A percentile compares a stretch with the other conserved stretches of the same genome.
Conservation (phyloP, 2,888 invertebrate species). For the Polydrusus pterygomalis region DNA sequence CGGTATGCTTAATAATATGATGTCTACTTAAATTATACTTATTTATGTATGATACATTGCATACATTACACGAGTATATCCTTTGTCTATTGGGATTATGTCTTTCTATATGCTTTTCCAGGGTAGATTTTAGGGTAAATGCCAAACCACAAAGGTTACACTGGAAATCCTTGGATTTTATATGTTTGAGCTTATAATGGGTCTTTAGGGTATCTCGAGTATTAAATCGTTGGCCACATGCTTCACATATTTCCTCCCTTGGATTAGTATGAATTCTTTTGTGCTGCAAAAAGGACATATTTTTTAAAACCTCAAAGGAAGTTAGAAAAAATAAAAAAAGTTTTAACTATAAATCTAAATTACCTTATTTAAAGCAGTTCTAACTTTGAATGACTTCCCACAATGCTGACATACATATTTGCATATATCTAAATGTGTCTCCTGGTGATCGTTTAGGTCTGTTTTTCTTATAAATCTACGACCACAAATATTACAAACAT, state of each 20-base stretch:
- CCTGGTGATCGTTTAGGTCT: slow-evolving; percentile 19
- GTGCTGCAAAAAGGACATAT: slow-evolving; percentile 17
- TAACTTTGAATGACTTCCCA: slow-evolving; percentile 35
- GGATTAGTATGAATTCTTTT: slow-evolving; percentile 33
- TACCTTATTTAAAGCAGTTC: slow-evolving; percentile 34
- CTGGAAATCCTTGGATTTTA: slow-evolving; percentile 20
- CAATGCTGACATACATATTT: slow-evolving; percentile 35
- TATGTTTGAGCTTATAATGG: slow-evolving; percentile 18
- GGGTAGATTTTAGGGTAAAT: slow-evolving; percentile 28
- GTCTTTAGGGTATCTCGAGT: slow-evolving; percentile 22
- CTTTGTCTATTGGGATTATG: slow-evolving; percentile 29
- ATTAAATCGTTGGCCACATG: slow-evolving; percentile 29
- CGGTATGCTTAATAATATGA: slow-evolving; percentile 25
- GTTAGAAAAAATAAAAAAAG: too few species aligned
- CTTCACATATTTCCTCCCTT: slow-evolving; percentile 28
- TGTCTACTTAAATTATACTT: slow-evolving; percentile 31
- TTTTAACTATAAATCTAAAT: not conserved
- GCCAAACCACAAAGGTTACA: slow-evolving; percentile 34
- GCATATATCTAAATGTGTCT: slow-evolving; percentile 17
- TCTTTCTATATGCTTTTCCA: slow-evolving; percentile 34
- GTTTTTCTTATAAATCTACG: slow-evolving; percentile 23
- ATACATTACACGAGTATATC: slow-evolving; percentile 25
- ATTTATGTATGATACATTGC: slow-evolving; percentile 28
- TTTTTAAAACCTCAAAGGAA: not conserved
- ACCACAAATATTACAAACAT: slow-evolving; percentile 18